phyloP scores from a whole-genome alignment of 2,113 vertebrate genomes.

The Cathartes aura region DNA sequence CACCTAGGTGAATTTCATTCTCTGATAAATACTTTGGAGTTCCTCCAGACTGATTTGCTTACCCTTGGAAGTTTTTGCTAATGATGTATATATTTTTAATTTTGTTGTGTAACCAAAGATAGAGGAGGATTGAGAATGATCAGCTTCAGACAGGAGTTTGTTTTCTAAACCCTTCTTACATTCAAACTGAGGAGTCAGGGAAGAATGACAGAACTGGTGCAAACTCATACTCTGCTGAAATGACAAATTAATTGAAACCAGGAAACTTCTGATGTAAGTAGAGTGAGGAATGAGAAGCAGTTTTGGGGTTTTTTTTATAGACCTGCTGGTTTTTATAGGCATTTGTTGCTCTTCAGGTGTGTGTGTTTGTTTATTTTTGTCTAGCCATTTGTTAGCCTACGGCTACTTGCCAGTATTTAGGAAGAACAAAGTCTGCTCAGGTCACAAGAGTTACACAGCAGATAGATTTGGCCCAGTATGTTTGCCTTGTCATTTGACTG shows the following conservation, averaged over 20 bases:
- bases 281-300: neutral
- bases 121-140: neutral
- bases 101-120: neutral
- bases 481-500: slow-evolving; percentile 9
- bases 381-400: neutral
- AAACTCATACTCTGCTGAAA: neutral
- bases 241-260: neutral
- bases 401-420: neutral
- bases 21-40: neutral
- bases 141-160: neutral
- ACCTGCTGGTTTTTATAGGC: neutral
- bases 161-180: neutral
- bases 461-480: neutral
- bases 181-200: neutral
- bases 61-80: neutral
- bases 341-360: neutral
- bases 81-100: neutral
- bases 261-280: neutral
- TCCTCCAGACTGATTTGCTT: neutral
- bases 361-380: neutral
- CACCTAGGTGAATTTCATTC: neutral
- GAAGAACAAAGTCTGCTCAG: neutral
- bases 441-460: neutral
- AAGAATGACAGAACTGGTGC: neutral
- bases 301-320: neutral